Evolutionary conservation across 2,888 invertebrate genomes (phyloP), one percentile per base, ranked within the genome.

Genomic region (Eilema sororculum): DNA sequence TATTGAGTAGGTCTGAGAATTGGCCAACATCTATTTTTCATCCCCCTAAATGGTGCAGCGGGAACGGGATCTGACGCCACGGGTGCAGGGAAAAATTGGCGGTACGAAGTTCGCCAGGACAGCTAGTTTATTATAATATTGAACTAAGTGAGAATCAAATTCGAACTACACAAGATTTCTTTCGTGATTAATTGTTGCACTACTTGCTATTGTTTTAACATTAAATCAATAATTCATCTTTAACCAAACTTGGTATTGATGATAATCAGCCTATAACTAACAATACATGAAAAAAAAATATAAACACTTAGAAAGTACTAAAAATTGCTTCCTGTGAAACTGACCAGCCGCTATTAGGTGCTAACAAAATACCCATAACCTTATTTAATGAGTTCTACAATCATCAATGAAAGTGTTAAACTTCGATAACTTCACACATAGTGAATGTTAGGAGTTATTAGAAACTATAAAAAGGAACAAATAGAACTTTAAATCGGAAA

Each of bases 391-490:
- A 68, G 33, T 59, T 62, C 9, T 71, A 61, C 66, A 86, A 87
- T 89, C 89, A 90, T 77, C 86, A 86, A 68, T 70, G 69, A 74
- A 83, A 80, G 84, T 86, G 85, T 85, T 86, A 80, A 77, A 84
- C 81, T 77, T 71, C 73, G 74, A 82, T 73, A 77, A 80, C 71
- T 82, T 78, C 37, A 75, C 74, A 75, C 84, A 83, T 86, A 86
- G 79, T 80, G 74, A 85, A 86, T 85, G 84, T 86, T 77, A 74
- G 66, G 69, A 75, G 70, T 76, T 72, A 76, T 83, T 83, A 56
- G 25, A 65, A 66, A 56, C 62, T 69, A 64, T 57, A 13, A 52
- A 67, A 9, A 65, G 57, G 57, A 71, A 72, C 61, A 56, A 52
- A 52, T 12, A 10, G 37, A 37, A 37, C 13, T 16, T 41, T 41